Evolutionary conservation across 2,888 invertebrate species (phyloP).

Genomic region (Onthophagus sagittarius): DNA sequence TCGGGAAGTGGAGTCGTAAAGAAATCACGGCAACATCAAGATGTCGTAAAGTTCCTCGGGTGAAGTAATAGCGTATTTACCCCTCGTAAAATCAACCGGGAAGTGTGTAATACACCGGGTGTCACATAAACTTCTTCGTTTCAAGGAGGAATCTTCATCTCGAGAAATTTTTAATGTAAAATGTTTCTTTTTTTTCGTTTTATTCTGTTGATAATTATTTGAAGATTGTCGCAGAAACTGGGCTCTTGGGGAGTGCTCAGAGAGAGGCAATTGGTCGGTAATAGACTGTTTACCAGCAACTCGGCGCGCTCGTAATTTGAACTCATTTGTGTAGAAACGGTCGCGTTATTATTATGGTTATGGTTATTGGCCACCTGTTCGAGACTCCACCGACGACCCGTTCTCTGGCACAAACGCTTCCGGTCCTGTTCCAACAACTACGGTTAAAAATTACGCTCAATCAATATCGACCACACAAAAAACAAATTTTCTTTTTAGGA

Average conservation of each 20-base stretch:
- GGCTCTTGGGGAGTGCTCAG: slow-evolving; percentile 4
- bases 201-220: too few relatives aligned
- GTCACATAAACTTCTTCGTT: slow-evolving; percentile 49
- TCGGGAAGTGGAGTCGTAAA: slow-evolving; percentile 33
- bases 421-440: neutral
- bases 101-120: slow-evolving; percentile 50
- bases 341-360: slow-evolving; percentile 52
- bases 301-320: slow-evolving; percentile 50
- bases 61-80: slow-evolving; percentile 49
- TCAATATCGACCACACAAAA: neutral
- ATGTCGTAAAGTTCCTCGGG: slow-evolving; percentile 43
- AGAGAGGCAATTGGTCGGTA: slow-evolving; percentile 45
- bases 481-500: neutral
- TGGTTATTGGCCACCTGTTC: slow-evolving; percentile 54
- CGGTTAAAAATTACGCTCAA: neutral
- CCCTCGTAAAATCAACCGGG: slow-evolving; percentile 49
- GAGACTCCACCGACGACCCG: slow-evolving; percentile 13
- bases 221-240: too few relatives aligned
- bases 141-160: slow-evolving; percentile 27
- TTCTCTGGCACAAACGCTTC: neutral
- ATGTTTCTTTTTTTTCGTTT: too few relatives aligned
- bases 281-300: slow-evolving; percentile 50
- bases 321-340: slow-evolving; percentile 53
- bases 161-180: neutral
- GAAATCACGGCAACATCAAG: slow-evolving; percentile 46